Conservation (phyloP, 2,113 vertebrate genomes). For the Sebastes schlegelii region DNA sequence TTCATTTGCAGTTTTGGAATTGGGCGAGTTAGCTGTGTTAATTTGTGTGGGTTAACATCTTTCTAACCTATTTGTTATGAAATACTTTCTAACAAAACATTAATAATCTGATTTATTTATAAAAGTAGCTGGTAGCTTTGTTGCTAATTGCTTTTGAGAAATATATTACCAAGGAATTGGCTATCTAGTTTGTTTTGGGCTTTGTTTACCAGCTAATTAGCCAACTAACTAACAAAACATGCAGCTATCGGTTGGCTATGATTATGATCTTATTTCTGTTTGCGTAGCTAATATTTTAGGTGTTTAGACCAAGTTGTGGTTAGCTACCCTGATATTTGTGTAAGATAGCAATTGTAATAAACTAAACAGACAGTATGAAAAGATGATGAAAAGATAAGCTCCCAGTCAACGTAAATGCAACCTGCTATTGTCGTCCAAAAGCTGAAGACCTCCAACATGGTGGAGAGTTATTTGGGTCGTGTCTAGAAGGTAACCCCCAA, state of each 20-base stretch:
- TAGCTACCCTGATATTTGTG: neutral
- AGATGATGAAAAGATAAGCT: neutral
- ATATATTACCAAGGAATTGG: neutral
- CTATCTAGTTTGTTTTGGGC: neutral
- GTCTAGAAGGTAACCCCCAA: neutral
- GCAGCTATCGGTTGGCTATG: neutral
- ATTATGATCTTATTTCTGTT: neutral
- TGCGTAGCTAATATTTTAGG: neutral
- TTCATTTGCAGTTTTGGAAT: neutral
- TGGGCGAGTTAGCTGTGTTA: neutral
- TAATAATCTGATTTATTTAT: neutral
- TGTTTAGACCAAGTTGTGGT: neutral
- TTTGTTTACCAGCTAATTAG: constrained; percentile 11
- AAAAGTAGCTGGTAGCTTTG: neutral
- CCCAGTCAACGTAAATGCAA: neutral
- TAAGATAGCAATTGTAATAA: neutral
- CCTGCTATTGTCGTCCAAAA: neutral
- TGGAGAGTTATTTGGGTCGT: neutral
- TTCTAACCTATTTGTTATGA: neutral
- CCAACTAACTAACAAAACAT: constrained; percentile 8
- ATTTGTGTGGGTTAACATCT: neutral
- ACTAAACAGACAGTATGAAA: neutral
- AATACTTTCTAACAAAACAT: neutral
- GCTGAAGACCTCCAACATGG: neutral
- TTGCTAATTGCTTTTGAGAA: neutral